Evolutionary conservation across 2,888 invertebrate species (phyloP).

Genomic region (Craniophora ligustri): DNA sequence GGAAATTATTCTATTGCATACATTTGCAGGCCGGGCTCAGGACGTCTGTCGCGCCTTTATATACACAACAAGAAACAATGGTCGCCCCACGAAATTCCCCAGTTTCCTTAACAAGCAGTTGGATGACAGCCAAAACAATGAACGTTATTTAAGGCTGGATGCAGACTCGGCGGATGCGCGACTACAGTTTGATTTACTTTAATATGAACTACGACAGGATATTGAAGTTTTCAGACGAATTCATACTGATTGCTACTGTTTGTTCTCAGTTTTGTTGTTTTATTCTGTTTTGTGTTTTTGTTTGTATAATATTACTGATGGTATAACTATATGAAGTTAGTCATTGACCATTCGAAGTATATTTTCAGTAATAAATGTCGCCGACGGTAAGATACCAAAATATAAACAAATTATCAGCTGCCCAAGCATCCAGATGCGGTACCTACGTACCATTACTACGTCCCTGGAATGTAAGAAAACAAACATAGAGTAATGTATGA

Average conservation of each 20-base stretch:
- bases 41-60: conserved; percentile 63
- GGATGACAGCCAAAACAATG: conserved; percentile 81
- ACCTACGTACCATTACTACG: too few species aligned
- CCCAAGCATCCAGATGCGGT: too few species aligned
- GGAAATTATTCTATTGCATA: conserved; percentile 58
- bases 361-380: too few species aligned
- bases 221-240: conserved; percentile 50
- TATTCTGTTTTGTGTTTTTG: conserved; percentile 1
- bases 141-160: conserved; percentile 67
- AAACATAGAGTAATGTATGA: too few species aligned
- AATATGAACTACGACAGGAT: conserved; percentile 44
- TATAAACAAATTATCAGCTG: too few species aligned
- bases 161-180: conserved; percentile 48
- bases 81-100: conserved; percentile 73
- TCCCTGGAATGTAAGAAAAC: too few species aligned
- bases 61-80: conserved; percentile 77
- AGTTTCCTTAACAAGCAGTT: conserved; percentile 85
- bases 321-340: neutral
- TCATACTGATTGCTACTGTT: conserved; percentile 33
- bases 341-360: too few species aligned
- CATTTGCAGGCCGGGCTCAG: conserved; percentile 53
- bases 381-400: too few species aligned
- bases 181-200: conserved; percentile 49
- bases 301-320: conserved; percentile 9
- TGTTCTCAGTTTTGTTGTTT: conserved; percentile 28